Evolutionary conservation across 2,113 vertebrate genomes (phyloP).

Genomic region (Brachyhypopomus occidentalis): DNA sequence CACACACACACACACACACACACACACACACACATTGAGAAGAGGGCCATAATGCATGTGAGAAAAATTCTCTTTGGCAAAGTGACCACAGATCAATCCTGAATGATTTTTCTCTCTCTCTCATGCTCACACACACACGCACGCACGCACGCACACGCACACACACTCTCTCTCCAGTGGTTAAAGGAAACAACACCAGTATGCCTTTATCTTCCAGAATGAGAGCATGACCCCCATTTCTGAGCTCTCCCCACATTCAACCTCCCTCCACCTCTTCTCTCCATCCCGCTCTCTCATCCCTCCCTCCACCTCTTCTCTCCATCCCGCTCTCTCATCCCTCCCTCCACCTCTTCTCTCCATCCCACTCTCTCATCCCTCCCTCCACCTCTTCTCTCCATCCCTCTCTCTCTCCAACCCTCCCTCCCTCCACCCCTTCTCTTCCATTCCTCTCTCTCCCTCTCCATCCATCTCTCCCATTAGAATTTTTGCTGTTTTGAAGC

Average conservation of each 20-base stretch:
- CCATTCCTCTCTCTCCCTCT: too few relatives aligned
- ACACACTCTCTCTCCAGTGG: background rate
- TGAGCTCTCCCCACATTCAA: background rate
- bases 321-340: too few relatives aligned
- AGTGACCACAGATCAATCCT: conserved; percentile 8
- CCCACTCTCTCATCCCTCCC: background rate
- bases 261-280: background rate
- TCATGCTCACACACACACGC: background rate
- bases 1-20: background rate
- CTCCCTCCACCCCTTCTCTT: background rate
- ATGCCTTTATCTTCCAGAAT: background rate
- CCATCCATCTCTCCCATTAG: background rate
- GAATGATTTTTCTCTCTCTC: background rate
- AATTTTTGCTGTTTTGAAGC: background rate
- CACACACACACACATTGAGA: background rate
- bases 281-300: too few relatives aligned
- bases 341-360: background rate
- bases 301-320: background rate
- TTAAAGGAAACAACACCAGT: conserved; percentile 41
- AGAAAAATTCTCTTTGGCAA: conserved; percentile 4
- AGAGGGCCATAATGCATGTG: background rate
- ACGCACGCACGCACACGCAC: background rate
- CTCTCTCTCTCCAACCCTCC: background rate
- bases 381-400: background rate
- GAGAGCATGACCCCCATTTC: conserved; percentile 30